These are phyloP conservation scores for Epirrhoe tristata DNA, from an alignment of 2,888 invertebrate genomes.

Conservation along the genomic window DNA sequence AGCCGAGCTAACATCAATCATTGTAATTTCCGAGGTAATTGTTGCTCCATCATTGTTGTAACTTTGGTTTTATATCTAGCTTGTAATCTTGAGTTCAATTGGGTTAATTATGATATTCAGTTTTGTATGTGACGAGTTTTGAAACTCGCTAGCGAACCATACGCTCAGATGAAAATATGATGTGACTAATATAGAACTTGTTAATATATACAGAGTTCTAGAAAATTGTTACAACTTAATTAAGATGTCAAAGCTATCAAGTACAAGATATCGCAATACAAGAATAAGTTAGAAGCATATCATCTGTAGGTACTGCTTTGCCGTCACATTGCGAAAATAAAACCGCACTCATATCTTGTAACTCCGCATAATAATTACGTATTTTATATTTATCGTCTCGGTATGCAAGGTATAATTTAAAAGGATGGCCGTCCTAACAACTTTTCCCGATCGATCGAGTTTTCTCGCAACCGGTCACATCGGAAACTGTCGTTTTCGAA, in stretches of 20 bases:
- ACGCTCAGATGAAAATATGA: not conserved
- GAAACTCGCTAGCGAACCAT: not conserved
- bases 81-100: constrained; percentile 29
- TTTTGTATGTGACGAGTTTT: constrained; percentile 5
- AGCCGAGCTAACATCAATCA: constrained; percentile 46
- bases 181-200: not conserved
- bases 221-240: not conserved
- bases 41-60: constrained; percentile 38
- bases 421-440: constrained; percentile 66
- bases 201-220: not conserved
- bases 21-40: constrained; percentile 38
- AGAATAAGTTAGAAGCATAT: not conserved
- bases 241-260: not conserved
- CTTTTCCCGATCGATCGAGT: constrained; percentile 79
- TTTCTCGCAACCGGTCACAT: constrained; percentile 78
- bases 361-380: constrained; percentile 20
- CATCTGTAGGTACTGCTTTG: not conserved
- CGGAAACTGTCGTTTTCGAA: constrained; percentile 83
- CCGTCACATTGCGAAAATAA: constrained; percentile 7
- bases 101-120: constrained; percentile 33
- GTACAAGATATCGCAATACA: not conserved
- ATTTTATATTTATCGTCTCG: constrained; percentile 34
- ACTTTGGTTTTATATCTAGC: constrained; percentile 24
- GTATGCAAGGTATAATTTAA: constrained; percentile 61
- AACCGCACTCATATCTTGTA: constrained; percentile 1